Evolutionary conservation across 2,888 invertebrate species (phyloP).

Genomic region (Ctenicera cuprea): DNA sequence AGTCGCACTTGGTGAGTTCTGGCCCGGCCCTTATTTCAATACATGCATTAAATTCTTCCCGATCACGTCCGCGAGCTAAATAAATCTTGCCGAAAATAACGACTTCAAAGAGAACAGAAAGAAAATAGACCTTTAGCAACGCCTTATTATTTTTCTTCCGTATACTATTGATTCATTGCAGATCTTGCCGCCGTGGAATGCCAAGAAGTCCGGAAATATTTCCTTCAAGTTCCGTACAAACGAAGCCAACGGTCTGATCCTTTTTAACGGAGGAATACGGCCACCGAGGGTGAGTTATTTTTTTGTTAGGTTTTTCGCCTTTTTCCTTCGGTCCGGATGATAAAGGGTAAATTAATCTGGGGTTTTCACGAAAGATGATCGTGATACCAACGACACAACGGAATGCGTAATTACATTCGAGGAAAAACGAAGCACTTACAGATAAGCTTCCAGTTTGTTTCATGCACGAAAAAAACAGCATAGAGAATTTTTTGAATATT

Average conservation of each 20-base stretch:
- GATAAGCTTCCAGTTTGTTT: background rate
- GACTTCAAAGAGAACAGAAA: conserved; percentile 32
- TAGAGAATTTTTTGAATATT: background rate
- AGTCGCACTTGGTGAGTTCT: conserved; percentile 91
- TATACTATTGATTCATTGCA: conserved; percentile 70
- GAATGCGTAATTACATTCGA: conserved; percentile 21
- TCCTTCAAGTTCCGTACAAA: conserved; percentile 96
- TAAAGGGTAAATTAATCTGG: conserved; percentile 41
- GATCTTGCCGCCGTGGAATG: conserved; percentile 94
- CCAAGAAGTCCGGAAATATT: conserved; percentile 90
- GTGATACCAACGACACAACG: conserved; percentile 8
- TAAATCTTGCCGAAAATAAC: conserved; percentile 40
- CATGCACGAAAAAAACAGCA: background rate
- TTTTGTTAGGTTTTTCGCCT: conserved; percentile 25
- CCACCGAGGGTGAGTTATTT: conserved; percentile 83
- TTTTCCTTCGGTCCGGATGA: conserved; percentile 32
- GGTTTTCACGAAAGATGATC: conserved; percentile 15
- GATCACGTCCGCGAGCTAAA: conserved; percentile 22
- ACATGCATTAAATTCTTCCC: conserved; percentile 5
- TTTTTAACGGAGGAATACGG: conserved; percentile 91
- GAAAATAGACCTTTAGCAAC: conserved; percentile 42
- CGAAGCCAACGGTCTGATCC: conserved; percentile 94
- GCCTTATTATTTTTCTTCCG: conserved; percentile 47
- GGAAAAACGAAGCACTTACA: conserved; percentile 11
- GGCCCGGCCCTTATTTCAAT: conserved; percentile 18